phyloP scores from a whole-genome alignment of 1,140 invertebrate species.

The Micrasema longulum region DNA sequence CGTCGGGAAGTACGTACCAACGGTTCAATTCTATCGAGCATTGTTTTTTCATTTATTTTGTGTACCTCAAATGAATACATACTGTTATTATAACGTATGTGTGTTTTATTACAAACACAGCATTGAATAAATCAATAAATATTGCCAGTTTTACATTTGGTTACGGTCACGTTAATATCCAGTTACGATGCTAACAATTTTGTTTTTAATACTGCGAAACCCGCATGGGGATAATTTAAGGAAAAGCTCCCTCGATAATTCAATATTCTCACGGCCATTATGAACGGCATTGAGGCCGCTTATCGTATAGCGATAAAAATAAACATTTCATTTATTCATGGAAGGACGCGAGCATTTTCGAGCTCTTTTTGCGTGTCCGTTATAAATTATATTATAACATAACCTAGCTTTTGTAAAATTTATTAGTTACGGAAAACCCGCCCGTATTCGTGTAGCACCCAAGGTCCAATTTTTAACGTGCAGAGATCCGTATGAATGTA shows the following conservation, averaged over 20 bases:
- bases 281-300: background rate
- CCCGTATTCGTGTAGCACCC: background rate
- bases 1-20: too few relatives aligned
- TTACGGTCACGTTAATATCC: too few relatives aligned
- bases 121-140: too few relatives aligned
- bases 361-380: slow-evolving; percentile 2
- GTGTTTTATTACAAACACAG: too few relatives aligned
- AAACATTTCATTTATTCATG: slow-evolving; percentile 14
- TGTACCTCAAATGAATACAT: too few relatives aligned
- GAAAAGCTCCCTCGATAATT: background rate
- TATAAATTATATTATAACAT: too few relatives aligned
- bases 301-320: background rate
- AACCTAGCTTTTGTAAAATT: background rate
- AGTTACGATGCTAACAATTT: too few relatives aligned
- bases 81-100: too few relatives aligned
- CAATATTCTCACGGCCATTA: slow-evolving; percentile 23
- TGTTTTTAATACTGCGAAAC: background rate
- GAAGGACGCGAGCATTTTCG: slow-evolving; percentile 7
- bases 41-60: too few relatives aligned
- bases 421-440: background rate
- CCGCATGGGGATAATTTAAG: background rate
- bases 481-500: background rate
- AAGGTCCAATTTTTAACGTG: background rate
- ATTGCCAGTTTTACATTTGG: too few relatives aligned
- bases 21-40: too few relatives aligned